Evolutionary conservation across 2,888 invertebrate species (phyloP), one percentile per base, ranked within the genome.

Genomic region (Sturmia bella): DNA sequence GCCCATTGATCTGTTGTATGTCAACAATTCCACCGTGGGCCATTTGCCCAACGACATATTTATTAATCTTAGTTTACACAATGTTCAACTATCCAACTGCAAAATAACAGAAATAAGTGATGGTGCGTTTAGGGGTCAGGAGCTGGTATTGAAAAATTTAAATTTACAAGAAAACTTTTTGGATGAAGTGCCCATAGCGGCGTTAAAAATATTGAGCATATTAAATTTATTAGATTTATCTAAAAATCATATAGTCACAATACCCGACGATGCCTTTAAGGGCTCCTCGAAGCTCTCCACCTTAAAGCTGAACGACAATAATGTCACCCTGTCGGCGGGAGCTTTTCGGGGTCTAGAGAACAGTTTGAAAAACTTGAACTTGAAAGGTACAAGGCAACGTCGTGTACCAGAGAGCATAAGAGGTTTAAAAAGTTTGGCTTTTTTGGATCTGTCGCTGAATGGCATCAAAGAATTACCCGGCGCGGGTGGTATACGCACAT

Each of bases 401-500:
- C 92, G 92, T 64, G 94, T 98, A 12, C 97, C 98, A 0, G 94
- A 94, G 85, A 95, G 96, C 57, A 94, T 97, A 19, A 92, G 94
- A 83, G 96, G 95, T 6, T 92, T 98, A 39, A 94, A 93, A 80
- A 95, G 95, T 59, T 91, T 98, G 84, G 97, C 97, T 0, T 98
- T 97, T 88, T 92, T 98, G 75, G 98, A 98, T 91, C 92, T 98
- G 75, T 97, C 97, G 0, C 96, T 97, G 90, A 98, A 98, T 88
- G 95, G 96, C 86, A 94, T 98, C 56, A 92, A 95, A 85, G 96
- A 96, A 89, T 91, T 97, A 75, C 96, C 96, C 0, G 95, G 95
- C 0, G 91, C 93, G 0, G 93, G 93, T 39, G 95, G 94, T 12
- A 92, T 92, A 15, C 92, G 92, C 59, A 94, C 94, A 2, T 96